phyloP scores from a whole-genome alignment of 1,140 invertebrate genomes.

The Calliphora vicina region DNA sequence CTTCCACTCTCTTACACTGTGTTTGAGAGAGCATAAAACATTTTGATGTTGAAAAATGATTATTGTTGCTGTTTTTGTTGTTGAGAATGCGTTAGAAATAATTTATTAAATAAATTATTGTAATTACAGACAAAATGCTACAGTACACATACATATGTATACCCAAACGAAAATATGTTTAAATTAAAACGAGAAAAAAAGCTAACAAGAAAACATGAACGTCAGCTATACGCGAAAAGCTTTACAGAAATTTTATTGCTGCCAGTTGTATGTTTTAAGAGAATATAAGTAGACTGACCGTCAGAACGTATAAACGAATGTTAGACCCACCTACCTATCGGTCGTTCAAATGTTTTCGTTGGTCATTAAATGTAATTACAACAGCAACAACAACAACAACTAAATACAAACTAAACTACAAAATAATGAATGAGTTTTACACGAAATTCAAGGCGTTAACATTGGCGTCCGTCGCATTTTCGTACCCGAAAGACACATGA shows the following conservation, averaged over 20 bases:
- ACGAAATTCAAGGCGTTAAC: constrained; percentile 28
- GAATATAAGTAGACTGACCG: too few relatives aligned
- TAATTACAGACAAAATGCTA: neutral
- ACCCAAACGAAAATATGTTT: too few relatives aligned
- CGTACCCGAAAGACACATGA: neutral
- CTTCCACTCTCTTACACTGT: too few relatives aligned
- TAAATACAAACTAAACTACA: too few relatives aligned
- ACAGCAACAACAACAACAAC: neutral
- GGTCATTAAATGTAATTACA: neutral
- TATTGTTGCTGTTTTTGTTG: neutral
- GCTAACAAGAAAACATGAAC: too few relatives aligned
- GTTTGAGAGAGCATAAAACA: neutral
- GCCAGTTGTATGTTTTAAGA: too few relatives aligned
- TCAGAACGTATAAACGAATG: too few relatives aligned
- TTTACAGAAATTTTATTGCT: too few relatives aligned
- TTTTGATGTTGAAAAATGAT: neutral
- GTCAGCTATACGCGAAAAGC: too few relatives aligned
- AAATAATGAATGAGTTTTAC: neutral
- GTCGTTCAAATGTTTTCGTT: neutral
- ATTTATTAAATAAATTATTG: constrained; percentile 25
- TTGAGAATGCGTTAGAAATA: constrained; percentile 12
- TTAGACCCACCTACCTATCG: neutral
- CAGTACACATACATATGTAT: too few relatives aligned
- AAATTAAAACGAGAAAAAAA: too few relatives aligned
- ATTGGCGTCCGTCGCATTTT: neutral